phyloP scores from a whole-genome alignment of 2,797 vertebrate genomes.

The Syngnathus rostellatus region DNA sequence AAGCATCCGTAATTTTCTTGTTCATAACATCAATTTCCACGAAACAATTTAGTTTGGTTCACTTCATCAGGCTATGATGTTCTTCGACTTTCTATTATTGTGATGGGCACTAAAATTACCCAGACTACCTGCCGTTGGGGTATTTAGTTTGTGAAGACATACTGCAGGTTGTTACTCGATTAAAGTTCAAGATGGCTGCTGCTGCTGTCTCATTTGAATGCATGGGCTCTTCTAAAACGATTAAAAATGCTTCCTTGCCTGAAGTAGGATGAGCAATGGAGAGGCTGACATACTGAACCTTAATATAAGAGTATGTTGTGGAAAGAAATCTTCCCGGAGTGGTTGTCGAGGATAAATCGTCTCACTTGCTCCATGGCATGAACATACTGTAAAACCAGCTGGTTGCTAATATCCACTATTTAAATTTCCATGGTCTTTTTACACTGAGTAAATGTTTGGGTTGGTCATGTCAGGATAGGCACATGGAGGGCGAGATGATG shows the following conservation, averaged over 20 bases:
- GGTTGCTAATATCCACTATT: conserved; percentile 2
- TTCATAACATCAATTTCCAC: background rate
- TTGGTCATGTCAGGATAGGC: background rate
- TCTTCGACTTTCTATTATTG: background rate
- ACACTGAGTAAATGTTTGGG: conserved; percentile 1
- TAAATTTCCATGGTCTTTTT: conserved; percentile 1
- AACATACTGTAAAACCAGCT: background rate
- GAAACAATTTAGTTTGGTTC: background rate
- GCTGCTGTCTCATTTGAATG: background rate
- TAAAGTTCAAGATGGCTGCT: no score
- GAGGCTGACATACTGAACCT: background rate
- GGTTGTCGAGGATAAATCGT: background rate
- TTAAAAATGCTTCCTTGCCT: background rate
- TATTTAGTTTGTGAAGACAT: no score
- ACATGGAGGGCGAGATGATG: background rate
- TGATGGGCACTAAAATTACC: background rate
- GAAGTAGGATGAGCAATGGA: background rate
- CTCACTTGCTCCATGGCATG: background rate
- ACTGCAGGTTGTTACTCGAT: no score
- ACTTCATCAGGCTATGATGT: background rate
- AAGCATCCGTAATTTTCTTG: background rate
- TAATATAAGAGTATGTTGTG: background rate
- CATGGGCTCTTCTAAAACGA: background rate
- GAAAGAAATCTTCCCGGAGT: background rate
- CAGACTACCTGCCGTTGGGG: background rate